Conservation (phyloP, 2,888 invertebrate species). For the Acleris holmiana region DNA sequence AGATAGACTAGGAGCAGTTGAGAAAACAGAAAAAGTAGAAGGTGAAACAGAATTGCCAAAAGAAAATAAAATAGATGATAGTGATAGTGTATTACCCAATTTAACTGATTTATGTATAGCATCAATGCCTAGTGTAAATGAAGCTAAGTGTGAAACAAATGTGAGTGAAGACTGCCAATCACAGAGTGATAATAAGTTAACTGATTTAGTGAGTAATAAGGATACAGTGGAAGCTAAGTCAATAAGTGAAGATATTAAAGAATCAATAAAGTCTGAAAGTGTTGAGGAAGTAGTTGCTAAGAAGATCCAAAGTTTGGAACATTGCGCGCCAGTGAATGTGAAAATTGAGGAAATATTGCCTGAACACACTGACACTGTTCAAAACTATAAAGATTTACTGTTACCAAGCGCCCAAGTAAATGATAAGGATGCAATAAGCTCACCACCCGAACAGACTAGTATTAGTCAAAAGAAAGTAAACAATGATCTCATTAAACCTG, state of each 20-base stretch:
- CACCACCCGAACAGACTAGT: slow-evolving; percentile 12
- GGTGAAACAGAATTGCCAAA: slow-evolving; percentile 66
- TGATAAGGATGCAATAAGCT: slow-evolving; percentile 11
- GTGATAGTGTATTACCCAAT: slow-evolving; percentile 69
- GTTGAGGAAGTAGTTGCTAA: slow-evolving; percentile 23
- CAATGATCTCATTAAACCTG: slow-evolving; percentile 37
- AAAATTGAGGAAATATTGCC: slow-evolving; percentile 26
- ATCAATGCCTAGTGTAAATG: slow-evolving; percentile 75
- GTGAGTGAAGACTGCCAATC: slow-evolving; percentile 75
- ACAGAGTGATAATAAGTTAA: slow-evolving; percentile 74
- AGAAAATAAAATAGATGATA: slow-evolving; percentile 62
- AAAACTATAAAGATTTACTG: slow-evolving; percentile 17
- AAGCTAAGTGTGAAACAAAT: slow-evolving; percentile 65
- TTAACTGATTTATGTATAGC: slow-evolving; percentile 74
- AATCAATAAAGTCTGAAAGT: slow-evolving; percentile 27
- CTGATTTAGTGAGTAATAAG: slow-evolving; percentile 62
- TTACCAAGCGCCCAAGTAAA: slow-evolving; percentile 20
- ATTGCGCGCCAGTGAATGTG: slow-evolving; percentile 31
- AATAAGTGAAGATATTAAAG: slow-evolving; percentile 49
- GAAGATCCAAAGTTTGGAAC: slow-evolving; percentile 24
- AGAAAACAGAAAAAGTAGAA: slow-evolving; percentile 16
- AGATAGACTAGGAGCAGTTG: slow-evolving; percentile 19
- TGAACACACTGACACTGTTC: slow-evolving; percentile 12
- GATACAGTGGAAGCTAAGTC: slow-evolving; percentile 73
- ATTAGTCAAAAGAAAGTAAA: slow-evolving; percentile 27